These are phyloP conservation scores for Pristionchus exspectatus DNA, from an alignment of 2,888 invertebrate genomes.

Conservation along the genomic window DNA sequence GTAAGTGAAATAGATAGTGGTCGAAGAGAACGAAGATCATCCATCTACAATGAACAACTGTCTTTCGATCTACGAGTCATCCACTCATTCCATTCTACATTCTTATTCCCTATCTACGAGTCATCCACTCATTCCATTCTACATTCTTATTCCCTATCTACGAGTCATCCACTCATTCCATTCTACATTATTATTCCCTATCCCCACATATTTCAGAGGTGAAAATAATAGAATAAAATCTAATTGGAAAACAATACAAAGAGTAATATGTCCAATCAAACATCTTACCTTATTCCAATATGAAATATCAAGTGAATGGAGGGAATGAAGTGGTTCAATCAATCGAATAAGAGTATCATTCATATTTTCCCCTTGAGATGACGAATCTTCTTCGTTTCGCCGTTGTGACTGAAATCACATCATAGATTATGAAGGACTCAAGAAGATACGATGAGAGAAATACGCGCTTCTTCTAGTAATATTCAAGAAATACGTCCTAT, in stretches of 20 bases:
- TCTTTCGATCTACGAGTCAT: background rate
- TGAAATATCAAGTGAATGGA: slow-evolving; percentile 70
- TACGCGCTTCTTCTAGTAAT: background rate
- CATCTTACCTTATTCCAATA: slow-evolving; percentile 68
- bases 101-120: background rate
- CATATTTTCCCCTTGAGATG: slow-evolving; percentile 54
- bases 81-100: background rate
- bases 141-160: background rate
- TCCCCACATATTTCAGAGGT: no score
- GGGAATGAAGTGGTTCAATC: slow-evolving; percentile 63
- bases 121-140: background rate
- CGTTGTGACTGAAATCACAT: slow-evolving; percentile 50
- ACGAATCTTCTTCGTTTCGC: slow-evolving; percentile 63
- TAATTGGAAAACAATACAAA: background rate
- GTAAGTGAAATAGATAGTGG: slow-evolving; percentile 85
- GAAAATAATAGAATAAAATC: background rate
- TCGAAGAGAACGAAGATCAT: slow-evolving; percentile 85
- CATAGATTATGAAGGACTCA: background rate
- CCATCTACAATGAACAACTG: slow-evolving; percentile 78
- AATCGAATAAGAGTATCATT: slow-evolving; percentile 66
- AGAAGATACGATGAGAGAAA: background rate
- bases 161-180: background rate
- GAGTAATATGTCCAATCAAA: background rate
- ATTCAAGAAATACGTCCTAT: background rate
- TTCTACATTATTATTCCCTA: background rate